These are phyloP conservation scores for Rambutsinella grinnellia DNA, from an alignment of 2,888 invertebrate species.

Conservation along the genomic window DNA sequence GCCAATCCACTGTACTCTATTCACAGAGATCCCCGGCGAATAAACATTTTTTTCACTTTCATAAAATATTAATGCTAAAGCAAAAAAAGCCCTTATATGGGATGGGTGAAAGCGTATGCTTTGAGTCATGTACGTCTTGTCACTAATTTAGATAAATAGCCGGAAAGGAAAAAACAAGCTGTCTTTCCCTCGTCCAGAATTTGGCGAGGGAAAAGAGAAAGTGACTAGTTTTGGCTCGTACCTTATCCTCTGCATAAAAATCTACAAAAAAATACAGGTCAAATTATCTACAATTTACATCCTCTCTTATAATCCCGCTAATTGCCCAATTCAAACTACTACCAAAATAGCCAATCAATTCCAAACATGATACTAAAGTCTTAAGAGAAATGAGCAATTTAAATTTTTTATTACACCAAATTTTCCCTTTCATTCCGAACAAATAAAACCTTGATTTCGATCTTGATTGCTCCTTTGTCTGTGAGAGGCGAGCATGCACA, in stretches of 20 bases:
- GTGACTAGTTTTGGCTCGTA: neutral
- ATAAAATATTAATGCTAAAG: conserved; percentile 34
- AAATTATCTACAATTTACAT: neutral
- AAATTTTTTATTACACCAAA: neutral
- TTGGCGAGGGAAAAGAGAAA: neutral
- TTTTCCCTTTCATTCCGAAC: neutral
- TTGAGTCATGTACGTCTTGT: conserved; percentile 22
- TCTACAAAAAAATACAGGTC: neutral
- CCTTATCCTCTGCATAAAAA: neutral
- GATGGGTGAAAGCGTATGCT: neutral
- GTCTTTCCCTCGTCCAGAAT: neutral
- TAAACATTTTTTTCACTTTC: conserved; percentile 5
- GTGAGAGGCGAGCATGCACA: neutral
- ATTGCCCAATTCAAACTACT: conserved; percentile 10
- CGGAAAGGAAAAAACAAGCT: conserved; percentile 7
- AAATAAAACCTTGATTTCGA: conserved; percentile 18
- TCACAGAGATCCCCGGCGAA: neutral
- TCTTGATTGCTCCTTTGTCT: conserved; percentile 24
- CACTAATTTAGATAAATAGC: conserved; percentile 51
- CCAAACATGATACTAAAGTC: too few species aligned
- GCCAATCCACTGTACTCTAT: neutral
- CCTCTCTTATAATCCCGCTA: conserved; percentile 3
- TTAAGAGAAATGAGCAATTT: neutral
- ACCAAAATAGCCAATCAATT: neutral
- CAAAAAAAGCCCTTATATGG: neutral